Conservation (phyloP, 2,113 vertebrate genomes). For the Cheirogaleus medius region DNA sequence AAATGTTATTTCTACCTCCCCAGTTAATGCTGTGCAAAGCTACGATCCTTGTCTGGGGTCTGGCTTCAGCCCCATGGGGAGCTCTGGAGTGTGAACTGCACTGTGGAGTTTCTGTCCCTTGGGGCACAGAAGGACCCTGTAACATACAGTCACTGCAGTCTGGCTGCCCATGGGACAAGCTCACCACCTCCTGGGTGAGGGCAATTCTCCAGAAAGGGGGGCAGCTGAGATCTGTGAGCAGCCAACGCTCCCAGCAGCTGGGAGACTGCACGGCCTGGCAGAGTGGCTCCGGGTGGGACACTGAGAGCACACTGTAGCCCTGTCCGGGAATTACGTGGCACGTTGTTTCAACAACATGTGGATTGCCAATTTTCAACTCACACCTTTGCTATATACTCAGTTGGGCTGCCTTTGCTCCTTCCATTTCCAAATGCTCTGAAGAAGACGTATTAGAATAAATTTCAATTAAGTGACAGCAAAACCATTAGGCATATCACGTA, state of each 20-base stretch:
- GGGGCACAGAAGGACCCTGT: background rate
- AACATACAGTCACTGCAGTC: background rate
- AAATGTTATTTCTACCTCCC: background rate
- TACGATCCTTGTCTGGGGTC: background rate
- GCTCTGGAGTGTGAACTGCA: background rate
- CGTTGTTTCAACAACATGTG: background rate
- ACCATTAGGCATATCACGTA: background rate
- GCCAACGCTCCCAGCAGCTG: background rate
- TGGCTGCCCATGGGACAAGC: background rate
- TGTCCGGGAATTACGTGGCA: background rate
- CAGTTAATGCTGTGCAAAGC: background rate
- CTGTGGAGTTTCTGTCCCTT: background rate
- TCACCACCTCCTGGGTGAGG: background rate
- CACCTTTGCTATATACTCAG: background rate
- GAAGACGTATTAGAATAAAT: background rate
- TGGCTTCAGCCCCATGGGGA: background rate
- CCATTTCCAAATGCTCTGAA: background rate
- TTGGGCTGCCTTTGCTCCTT: background rate
- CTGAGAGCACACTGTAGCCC: background rate
- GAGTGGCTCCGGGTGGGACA: rapidly evolving
- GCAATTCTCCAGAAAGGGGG: background rate
- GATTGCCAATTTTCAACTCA: background rate
- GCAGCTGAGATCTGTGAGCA: background rate
- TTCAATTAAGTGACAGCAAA: conserved; percentile 25
- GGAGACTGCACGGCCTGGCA: background rate